These are phyloP conservation scores for Caenorhabditis parvicauda DNA, from an alignment of 2,888 invertebrate species.

Conservation along the genomic window DNA sequence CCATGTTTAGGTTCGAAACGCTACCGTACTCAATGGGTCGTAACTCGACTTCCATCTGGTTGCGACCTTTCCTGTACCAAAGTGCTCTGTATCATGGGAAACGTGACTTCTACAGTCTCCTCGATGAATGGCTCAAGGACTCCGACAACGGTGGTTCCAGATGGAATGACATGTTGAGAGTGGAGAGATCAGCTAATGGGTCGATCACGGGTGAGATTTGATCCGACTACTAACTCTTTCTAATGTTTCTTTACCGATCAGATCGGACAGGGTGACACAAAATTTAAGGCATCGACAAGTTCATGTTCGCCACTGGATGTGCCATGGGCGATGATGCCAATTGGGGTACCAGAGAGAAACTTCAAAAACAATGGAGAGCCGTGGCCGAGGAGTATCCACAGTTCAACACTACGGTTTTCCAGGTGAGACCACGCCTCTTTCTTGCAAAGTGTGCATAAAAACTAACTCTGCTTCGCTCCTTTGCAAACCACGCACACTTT, in stretches of 20 bases:
- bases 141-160: constrained; percentile 41
- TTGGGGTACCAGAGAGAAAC: constrained; percentile 35
- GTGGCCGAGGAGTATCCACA: constrained; percentile 34
- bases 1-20: constrained; percentile 36
- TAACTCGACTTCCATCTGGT: constrained; percentile 53
- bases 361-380: constrained; percentile 45
- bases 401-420: constrained; percentile 50
- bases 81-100: constrained; percentile 34
- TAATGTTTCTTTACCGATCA: too few species aligned
- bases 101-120: constrained; percentile 32
- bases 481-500: too few species aligned
- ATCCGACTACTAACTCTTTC: too few species aligned
- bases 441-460: too few species aligned
- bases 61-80: constrained; percentile 41
- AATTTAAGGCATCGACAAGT: constrained; percentile 38
- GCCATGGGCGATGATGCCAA: constrained; percentile 45
- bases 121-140: constrained; percentile 47
- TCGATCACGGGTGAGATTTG: too few species aligned
- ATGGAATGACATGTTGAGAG: constrained; percentile 50
- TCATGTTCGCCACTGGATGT: constrained; percentile 52
- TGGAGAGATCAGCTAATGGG: constrained; percentile 25
- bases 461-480: too few species aligned
- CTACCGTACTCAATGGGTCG: constrained; percentile 50
- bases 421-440: constrained; percentile 29
- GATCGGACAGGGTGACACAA: too few species aligned